Evolutionary conservation across 2,113 vertebrate species (phyloP), one percentile per base, ranked within the genome.

Genomic region (Notothenia coriiceps): DNA sequence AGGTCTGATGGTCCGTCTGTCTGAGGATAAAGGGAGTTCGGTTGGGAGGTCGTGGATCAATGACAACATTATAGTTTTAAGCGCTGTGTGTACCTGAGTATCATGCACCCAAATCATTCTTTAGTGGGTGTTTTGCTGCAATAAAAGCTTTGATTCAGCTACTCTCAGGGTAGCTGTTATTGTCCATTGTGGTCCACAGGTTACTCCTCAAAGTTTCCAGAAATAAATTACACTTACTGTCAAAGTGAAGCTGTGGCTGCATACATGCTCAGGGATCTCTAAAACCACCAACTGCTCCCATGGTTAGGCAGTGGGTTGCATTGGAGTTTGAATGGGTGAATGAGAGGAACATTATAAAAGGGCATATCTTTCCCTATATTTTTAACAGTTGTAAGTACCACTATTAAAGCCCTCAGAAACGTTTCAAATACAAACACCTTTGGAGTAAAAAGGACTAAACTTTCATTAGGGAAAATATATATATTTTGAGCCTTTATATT

Each of bases 1-100:
- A 78, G 80, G 73, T 83, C 82, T 62, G 78, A 85, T 76, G 79
- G 89, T 92, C 82, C 79, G 76, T 82, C 83, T 69, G 74, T 76
- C 67, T 43, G 51, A 77, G 86, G 33, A 82, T 79, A 29, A 86
- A 80, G 63, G 22, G 22, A n/a, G 76, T 71, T 74, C 6, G 22
- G 43, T 43, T 47, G 54, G 22, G 57, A 72, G 52, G 25, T 51
- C 43, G 17, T 10, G 12, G 52, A 18, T 74, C 72, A 43, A 6
- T 75, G 54, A 60, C 18, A 62, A n/a, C 9, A 1, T 67, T 47
- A 51, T 29, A 50, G 62, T 73, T 80, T 77, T 62, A 33, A 82
- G 56, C 54, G 60, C 63, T 46, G 33, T 20, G 40, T 70, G 50
- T 55, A 56, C 77, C 51, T 68, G 33, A 63, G 51, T 15, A 29